Evolutionary conservation across 2,113 vertebrate species (phyloP).

Genomic region (Carassius auratus): DNA sequence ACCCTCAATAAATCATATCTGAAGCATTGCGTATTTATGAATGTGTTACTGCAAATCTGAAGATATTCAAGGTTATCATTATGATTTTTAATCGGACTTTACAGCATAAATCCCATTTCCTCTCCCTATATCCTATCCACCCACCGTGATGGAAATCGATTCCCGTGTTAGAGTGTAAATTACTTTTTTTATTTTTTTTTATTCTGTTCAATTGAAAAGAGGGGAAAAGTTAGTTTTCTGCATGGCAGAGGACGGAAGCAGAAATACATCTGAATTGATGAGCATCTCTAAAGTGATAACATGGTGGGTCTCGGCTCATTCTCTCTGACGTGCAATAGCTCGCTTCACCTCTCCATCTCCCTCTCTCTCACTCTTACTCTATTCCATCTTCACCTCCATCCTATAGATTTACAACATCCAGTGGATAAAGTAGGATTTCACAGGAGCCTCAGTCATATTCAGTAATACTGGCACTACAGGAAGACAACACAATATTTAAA

Average conservation of each 20-base stretch:
- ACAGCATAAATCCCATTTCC: conserved; percentile 70
- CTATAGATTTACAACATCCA: conserved; percentile 30
- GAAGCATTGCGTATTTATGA: conserved; percentile 68
- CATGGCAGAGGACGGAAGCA: conserved; percentile 58
- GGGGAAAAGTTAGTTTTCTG: conserved; percentile 62
- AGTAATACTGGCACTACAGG: not conserved
- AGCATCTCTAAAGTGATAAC: conserved; percentile 59
- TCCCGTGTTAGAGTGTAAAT: conserved; percentile 64
- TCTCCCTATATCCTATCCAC: conserved; percentile 55
- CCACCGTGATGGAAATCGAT: conserved; percentile 73
- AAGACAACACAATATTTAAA: conserved; percentile 4
- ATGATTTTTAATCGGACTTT: conserved; percentile 71
- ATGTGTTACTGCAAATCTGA: conserved; percentile 65
- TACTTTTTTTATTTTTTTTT: conserved; percentile 30
- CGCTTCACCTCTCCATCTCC: conserved; percentile 24
- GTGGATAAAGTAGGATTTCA: conserved; percentile 9
- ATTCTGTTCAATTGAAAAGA: conserved; percentile 54
- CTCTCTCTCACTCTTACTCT: not conserved
- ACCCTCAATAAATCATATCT: conserved; percentile 64
- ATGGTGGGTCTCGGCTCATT: conserved; percentile 50
- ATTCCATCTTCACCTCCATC: conserved; percentile 5
- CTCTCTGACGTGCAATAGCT: conserved; percentile 24
- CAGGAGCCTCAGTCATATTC: not conserved
- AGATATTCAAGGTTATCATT: conserved; percentile 70
- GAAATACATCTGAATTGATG: conserved; percentile 70